Conservation (phyloP, 2,797 vertebrate genomes). For the Taeniopygia guttata region DNA sequence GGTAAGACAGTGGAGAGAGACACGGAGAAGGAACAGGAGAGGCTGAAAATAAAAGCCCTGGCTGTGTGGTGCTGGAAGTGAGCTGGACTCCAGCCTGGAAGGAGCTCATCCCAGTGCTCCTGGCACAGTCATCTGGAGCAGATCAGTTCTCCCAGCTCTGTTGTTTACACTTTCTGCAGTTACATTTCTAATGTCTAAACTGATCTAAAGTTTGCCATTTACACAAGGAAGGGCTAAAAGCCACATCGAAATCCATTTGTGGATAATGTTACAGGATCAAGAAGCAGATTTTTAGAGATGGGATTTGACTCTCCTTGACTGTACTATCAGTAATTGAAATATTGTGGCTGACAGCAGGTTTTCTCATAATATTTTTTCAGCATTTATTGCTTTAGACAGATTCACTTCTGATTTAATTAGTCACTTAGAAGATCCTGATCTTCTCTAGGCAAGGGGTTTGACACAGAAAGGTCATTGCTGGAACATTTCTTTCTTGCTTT, state of each 20-base stretch:
- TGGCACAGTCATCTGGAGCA: neutral
- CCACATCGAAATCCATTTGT: neutral
- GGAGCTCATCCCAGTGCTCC: neutral
- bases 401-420: slow-evolving; percentile 12
- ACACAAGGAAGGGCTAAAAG: neutral
- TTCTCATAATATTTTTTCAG: neutral
- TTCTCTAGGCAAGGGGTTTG: neutral
- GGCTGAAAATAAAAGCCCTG: neutral
- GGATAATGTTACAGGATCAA: neutral
- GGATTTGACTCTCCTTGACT: neutral
- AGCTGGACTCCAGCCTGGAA: neutral
- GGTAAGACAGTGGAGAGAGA: neutral
- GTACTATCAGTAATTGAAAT: neutral
- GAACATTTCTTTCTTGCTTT: neutral
- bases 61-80: neutral
- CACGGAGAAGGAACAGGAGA: neutral
- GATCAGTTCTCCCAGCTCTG: neutral
- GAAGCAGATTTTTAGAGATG: neutral
- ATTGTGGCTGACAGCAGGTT: neutral
- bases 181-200: neutral
- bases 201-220: neutral
- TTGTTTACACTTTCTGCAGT: neutral
- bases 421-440: neutral
- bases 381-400: neutral
- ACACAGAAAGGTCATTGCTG: neutral